Evolutionary conservation across 2,797 vertebrate species (phyloP).

Genomic region (Enteromius paludinosus): DNA sequence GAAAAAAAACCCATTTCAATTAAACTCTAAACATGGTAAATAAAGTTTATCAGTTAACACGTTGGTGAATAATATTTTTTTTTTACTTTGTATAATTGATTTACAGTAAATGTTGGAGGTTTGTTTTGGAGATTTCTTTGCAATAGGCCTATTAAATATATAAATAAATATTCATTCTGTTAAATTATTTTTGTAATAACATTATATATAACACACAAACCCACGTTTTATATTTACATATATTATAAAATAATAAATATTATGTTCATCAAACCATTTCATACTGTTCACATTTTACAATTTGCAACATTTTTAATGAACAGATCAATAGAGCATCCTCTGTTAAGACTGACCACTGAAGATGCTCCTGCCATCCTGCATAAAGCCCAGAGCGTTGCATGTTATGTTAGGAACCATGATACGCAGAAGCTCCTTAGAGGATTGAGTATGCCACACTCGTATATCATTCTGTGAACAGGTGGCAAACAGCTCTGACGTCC

Average conservation of each 20-base stretch:
- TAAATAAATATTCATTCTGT: neutral
- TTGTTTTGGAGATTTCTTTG: neutral
- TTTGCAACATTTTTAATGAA: neutral
- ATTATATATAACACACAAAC: too few species aligned
- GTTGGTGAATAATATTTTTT: neutral
- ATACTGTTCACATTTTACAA: neutral
- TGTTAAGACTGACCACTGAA: slow-evolving; percentile 82
- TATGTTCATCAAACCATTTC: neutral
- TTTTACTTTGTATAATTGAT: neutral
- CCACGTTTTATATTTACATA: neutral
- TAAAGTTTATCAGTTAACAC: neutral
- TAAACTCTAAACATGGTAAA: slow-evolving; percentile 1
- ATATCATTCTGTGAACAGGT: slow-evolving; percentile 88
- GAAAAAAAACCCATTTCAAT: neutral
- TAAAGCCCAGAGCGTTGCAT: slow-evolving; percentile 85
- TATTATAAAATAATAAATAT: neutral
- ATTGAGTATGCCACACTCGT: slow-evolving; percentile 84
- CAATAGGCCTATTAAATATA: neutral
- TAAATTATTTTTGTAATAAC: neutral
- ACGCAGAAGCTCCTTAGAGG: slow-evolving; percentile 83
- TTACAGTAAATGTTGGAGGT: neutral
- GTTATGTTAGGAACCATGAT: slow-evolving; percentile 85
- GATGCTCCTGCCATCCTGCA: slow-evolving; percentile 85
- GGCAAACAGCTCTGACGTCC: slow-evolving; percentile 85
- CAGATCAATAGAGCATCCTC: neutral